These are phyloP conservation scores for Indicator indicator DNA, from an alignment of 2,113 vertebrate genomes.

Conservation along the genomic window DNA sequence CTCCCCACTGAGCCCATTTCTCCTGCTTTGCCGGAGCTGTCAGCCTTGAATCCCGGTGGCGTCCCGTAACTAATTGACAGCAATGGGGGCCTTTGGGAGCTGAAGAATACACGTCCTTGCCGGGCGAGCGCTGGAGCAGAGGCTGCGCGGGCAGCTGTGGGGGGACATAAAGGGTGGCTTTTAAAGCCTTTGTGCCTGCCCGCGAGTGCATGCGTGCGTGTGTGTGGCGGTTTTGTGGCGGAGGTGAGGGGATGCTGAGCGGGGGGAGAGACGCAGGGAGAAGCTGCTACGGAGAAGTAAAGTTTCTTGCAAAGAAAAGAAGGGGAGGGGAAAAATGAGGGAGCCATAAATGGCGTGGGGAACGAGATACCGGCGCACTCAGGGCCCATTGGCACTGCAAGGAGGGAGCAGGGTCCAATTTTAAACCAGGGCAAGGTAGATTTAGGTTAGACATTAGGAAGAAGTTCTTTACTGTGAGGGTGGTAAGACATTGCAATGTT, in stretches of 20 bases:
- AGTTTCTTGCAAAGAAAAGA: not conserved
- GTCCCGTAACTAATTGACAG: conserved; percentile 88
- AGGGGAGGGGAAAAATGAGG: not conserved
- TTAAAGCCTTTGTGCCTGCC: conserved; percentile 69
- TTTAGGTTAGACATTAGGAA: no score
- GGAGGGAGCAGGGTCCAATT: conserved; percentile 53
- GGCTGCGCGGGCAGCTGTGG: conserved; percentile 74
- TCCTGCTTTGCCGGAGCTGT: conserved; percentile 82
- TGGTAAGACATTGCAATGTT: no score
- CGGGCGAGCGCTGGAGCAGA: conserved; percentile 71
- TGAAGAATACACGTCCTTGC: conserved; percentile 80
- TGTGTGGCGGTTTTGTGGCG: conserved; percentile 10
- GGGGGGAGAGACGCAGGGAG: not conserved
- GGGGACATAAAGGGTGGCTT: conserved; percentile 77
- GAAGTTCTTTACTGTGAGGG: no score
- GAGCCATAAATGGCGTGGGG: not conserved
- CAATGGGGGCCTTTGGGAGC: conserved; percentile 84
- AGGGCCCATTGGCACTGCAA: not conserved
- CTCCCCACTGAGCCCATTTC: conserved; percentile 86
- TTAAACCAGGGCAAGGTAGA: no score
- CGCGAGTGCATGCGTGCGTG: conserved; percentile 10
- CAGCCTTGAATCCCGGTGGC: conserved; percentile 85
- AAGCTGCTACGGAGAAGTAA: rapidly evolving
- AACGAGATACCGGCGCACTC: not conserved
- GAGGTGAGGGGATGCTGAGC: conserved; percentile 22